Conservation (phyloP, 2,113 vertebrate genomes). For the Apus apus region DNA sequence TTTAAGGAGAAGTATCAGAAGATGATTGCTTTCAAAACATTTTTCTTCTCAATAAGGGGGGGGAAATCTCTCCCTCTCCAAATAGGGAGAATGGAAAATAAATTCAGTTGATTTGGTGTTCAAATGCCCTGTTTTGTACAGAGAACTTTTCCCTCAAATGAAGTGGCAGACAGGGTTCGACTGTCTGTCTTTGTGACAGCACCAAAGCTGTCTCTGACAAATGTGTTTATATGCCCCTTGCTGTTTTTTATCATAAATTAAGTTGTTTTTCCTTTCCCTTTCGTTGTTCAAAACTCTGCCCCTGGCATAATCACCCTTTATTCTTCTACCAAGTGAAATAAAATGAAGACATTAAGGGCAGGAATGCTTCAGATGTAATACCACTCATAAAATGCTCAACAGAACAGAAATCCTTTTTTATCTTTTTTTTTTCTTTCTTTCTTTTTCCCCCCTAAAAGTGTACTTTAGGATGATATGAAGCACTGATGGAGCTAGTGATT, state of each 20-base stretch:
- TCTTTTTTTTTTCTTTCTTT: rapidly evolving
- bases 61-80: rapidly evolving
- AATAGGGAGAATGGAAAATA: background rate
- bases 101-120: background rate
- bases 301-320: slow-evolving; percentile 26
- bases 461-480: background rate
- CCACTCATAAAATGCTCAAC: background rate
- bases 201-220: slow-evolving; percentile 18
- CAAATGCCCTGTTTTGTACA: no score
- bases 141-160: background rate
- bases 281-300: slow-evolving; percentile 47
- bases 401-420: background rate
- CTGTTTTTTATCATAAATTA: slow-evolving; percentile 48
- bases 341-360: background rate
- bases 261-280: slow-evolving; percentile 47
- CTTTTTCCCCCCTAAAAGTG: background rate
- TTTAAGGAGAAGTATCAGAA: background rate
- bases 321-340: slow-evolving; percentile 35
- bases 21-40: background rate
- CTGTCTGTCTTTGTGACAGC: background rate
- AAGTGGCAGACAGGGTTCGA: background rate
- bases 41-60: background rate
- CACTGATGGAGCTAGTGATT: rapidly evolving
- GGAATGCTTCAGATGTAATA: background rate
- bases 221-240: slow-evolving; percentile 51